phyloP scores from a whole-genome alignment of 1,140 invertebrate genomes.

The Drosophila triauraria region DNA sequence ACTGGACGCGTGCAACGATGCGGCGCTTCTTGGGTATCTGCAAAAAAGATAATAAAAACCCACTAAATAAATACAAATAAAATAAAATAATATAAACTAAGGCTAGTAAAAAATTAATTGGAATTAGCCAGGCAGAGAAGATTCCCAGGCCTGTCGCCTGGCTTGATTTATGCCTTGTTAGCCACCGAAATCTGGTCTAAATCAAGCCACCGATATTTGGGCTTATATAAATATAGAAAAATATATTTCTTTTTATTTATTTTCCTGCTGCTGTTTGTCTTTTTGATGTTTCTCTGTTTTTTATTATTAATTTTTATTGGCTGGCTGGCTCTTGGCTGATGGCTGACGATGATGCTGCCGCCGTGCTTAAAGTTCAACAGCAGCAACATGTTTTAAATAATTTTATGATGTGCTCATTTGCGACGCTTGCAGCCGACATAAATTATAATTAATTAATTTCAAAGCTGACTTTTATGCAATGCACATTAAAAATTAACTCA shows the following conservation, averaged over 20 bases:
- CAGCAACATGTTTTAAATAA: slow-evolving; percentile 65
- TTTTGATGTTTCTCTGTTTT: slow-evolving; percentile 63
- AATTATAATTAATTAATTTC: slow-evolving; percentile 81
- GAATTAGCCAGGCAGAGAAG: slow-evolving; percentile 8
- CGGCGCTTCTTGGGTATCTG: slow-evolving; percentile 95
- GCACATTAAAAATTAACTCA: slow-evolving; percentile 51
- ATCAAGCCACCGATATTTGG: slow-evolving; percentile 33
- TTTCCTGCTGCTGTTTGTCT: slow-evolving; percentile 27
- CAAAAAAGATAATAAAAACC: slow-evolving; percentile 56
- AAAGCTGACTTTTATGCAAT: slow-evolving; percentile 77
- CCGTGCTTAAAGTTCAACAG: slow-evolving; percentile 52
- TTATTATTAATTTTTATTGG: slow-evolving; percentile 61
- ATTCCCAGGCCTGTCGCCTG: slow-evolving; percentile 36
- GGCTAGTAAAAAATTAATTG: slow-evolving; percentile 25
- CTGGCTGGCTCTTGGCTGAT: background rate
- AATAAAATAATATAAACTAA: background rate
- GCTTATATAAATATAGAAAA: slow-evolving; percentile 48
- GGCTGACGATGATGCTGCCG: slow-evolving; percentile 18
- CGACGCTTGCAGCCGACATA: slow-evolving; percentile 74
- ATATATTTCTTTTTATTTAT: slow-evolving; percentile 35
- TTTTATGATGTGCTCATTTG: slow-evolving; percentile 80
- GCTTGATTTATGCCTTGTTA: slow-evolving; percentile 30
- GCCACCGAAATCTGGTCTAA: slow-evolving; percentile 40
- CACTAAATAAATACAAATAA: slow-evolving; percentile 2
- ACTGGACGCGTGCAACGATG: slow-evolving; percentile 93